Evolutionary conservation across 2,888 invertebrate species (phyloP), one percentile per base, ranked within the genome.

Genomic region (Platerodrilus igneus): DNA sequence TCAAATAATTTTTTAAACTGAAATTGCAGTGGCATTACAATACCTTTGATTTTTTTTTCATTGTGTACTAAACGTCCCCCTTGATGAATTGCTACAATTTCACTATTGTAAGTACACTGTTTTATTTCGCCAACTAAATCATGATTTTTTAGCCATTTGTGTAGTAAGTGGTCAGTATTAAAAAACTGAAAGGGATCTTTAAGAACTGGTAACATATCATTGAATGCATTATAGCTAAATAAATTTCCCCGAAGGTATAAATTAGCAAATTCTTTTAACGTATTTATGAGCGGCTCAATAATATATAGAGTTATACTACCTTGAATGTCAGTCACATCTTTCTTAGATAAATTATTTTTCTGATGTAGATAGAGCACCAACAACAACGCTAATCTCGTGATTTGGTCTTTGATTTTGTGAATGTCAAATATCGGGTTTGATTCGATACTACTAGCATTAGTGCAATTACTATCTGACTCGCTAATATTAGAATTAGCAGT

Each of bases 1-100:
- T 45, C 40, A 31, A 42, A 48, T 23, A 42, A 33, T 19, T 26
- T 29, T 42, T 29, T 37, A 27, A 48, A 46, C 25, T 45, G 40
- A 18, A 45, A 48, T 25, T 41, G 34, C 7, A 45, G 26, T 10
- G 42, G 31, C 34, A 42, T 42, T 32, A 48, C 16, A 28, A 45
- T 23, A 9, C 42, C 40, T 19, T 10, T 48, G n/a, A 33, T 13
- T 28, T 36, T 32, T 33, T 26, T 40, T 48, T 45, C 40, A 7
- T 39, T 21, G 7, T 14, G 5, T n/a, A 42, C 29, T 6, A 39
- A 41, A 26, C 16, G 34, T n/a, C n/a, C n/a, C n/a, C n/a, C n/a
- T 15, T 40, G 10, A 27, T 34, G 25, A 10, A 39, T 22, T 30
- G 21, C 11, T 13, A 10, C 13, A 8, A 43, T 23, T 39, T 15